Percentiles rank a stretch among this genome's conserved stretches.
phyloP scores from a whole-genome alignment of 2,113 vertebrate species.

The Papio anubis region DNA sequence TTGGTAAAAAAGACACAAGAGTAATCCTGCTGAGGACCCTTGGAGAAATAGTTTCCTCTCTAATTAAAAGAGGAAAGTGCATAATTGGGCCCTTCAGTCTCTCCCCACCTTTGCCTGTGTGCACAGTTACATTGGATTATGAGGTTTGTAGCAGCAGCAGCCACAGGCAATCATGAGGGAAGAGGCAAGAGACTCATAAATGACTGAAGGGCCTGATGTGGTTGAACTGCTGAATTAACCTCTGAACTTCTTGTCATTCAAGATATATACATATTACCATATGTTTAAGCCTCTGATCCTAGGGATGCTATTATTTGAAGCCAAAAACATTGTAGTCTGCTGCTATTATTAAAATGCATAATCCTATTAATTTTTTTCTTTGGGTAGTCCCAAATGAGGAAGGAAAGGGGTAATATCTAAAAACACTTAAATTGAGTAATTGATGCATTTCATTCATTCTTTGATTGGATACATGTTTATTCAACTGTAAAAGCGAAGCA shows the following conservation, averaged over 20 bases:
- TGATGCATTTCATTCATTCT: background rate
- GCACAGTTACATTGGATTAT: background rate
- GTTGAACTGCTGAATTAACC: background rate
- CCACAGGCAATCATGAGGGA: background rate
- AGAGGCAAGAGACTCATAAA: background rate
- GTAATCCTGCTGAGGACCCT: background rate
- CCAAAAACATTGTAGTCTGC: background rate
- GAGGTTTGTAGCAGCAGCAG: background rate
- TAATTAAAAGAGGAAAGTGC: background rate
- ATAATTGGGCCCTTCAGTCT: background rate
- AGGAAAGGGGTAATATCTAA: background rate
- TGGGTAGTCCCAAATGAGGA: background rate
- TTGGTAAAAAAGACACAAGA: background rate
- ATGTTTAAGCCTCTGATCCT: background rate
- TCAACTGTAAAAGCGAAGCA: background rate
- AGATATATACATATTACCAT: background rate
- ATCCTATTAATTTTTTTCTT: background rate
- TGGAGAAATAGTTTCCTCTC: background rate
- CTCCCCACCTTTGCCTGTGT: background rate
- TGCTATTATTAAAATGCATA: background rate
- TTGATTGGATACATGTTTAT: background rate
- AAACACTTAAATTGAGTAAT: background rate
- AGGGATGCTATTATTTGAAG: background rate
- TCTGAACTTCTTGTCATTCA: slow-evolving; percentile 7
- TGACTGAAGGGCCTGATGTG: background rate